phyloP scores from a whole-genome alignment of 2,113 vertebrate genomes.

The Pluvialis apricaria region DNA sequence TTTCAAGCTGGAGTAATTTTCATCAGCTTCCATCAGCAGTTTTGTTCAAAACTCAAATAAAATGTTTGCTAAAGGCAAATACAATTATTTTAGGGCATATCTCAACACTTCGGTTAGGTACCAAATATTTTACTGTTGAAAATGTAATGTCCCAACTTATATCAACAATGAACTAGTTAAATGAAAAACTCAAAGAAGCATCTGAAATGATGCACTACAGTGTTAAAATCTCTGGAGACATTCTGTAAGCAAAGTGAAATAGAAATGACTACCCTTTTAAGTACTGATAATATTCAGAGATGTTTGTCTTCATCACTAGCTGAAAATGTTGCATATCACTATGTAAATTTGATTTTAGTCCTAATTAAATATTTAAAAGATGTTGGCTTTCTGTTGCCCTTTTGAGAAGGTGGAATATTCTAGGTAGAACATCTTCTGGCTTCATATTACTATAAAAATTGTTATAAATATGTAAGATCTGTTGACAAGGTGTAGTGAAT shows the following conservation, averaged over 20 bases:
- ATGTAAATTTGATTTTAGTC: constrained; percentile 63
- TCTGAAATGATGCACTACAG: not conserved
- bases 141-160: constrained; percentile 8
- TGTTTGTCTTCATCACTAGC: constrained; percentile 56
- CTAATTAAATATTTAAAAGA: constrained; percentile 66
- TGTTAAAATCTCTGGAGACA: constrained; percentile 2
- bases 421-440: not conserved
- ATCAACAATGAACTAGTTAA: constrained; percentile 11
- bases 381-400: constrained; percentile 28
- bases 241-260: constrained; percentile 34
- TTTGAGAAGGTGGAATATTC: constrained; percentile 44
- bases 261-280: constrained; percentile 19
- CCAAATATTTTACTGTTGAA: constrained; percentile 28
- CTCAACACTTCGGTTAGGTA: constrained; percentile 23
- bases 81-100: constrained; percentile 19
- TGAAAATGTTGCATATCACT: constrained; percentile 34
- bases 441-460: constrained; percentile 23
- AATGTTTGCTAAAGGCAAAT: constrained; percentile 60
- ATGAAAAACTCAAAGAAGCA: not conserved
- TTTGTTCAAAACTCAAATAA: constrained; percentile 50
- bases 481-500: constrained; percentile 5
- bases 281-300: not conserved
- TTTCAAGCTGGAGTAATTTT: constrained; percentile 23
- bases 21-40: constrained; percentile 7
- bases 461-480: constrained; percentile 7